phyloP scores from a whole-genome alignment of 2,113 vertebrate genomes.

The Nesogale talazaci region DNA sequence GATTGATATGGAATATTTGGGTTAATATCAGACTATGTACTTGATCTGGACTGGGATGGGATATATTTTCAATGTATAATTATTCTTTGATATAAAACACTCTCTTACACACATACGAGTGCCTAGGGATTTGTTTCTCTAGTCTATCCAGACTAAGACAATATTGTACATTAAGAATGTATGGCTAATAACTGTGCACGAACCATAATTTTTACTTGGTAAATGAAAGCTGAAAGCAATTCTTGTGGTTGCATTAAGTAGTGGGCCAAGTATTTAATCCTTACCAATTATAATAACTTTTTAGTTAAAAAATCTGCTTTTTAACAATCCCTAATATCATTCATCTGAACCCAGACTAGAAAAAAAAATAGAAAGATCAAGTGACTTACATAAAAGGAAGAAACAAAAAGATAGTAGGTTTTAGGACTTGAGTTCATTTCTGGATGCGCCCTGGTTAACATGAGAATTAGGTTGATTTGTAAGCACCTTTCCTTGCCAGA shows the following conservation, averaged over 20 bases:
- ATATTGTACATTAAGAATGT: neutral
- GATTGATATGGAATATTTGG: too few species aligned
- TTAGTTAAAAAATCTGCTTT: conserved; percentile 1
- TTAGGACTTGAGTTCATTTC: conserved; percentile 16
- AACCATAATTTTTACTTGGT: neutral
- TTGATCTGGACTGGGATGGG: too few species aligned
- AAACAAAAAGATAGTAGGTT: neutral
- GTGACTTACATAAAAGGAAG: neutral
- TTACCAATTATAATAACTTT: conserved; percentile 2
- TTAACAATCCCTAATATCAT: neutral
- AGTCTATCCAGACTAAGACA: too few species aligned
- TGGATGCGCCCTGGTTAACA: conserved; percentile 37
- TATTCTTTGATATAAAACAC: too few species aligned
- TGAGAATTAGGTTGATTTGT: conserved; percentile 37
- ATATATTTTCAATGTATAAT: too few species aligned
- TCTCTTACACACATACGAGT: too few species aligned
- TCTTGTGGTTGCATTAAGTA: neutral
- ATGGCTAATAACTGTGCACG: neutral
- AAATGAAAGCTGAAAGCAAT: conserved; percentile 1
- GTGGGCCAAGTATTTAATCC: neutral
- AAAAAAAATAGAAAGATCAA: conserved; percentile 17
- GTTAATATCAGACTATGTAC: too few species aligned
- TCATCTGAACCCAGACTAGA: neutral
- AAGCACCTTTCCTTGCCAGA: conserved; percentile 56
- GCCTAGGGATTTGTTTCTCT: too few species aligned